Percentiles rank a stretch among this genome's conserved stretches.
These are phyloP conservation scores for Tigriopus japonicus DNA, from an alignment of 1,140 invertebrate genomes.

Conservation along the genomic window DNA sequence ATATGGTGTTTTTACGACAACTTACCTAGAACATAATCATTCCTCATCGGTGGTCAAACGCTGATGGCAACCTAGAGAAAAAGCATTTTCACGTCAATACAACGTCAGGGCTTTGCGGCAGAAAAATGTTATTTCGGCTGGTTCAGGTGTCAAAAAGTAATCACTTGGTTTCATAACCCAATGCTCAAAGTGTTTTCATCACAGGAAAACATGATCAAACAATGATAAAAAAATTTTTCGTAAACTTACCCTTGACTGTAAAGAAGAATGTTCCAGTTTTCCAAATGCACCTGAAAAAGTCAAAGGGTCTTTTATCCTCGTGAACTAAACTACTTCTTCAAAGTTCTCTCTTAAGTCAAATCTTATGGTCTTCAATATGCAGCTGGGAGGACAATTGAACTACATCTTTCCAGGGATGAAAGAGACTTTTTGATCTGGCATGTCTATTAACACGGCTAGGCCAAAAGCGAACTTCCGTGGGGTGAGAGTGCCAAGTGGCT, in stretches of 20 bases:
- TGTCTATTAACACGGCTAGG: not conserved
- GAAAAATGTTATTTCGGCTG: not conserved
- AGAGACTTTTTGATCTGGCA: not conserved
- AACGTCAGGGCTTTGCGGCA: no score
- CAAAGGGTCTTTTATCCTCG: no score
- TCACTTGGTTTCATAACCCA: not conserved
- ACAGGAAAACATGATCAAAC: not conserved
- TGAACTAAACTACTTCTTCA: no score
- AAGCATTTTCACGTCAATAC: no score
- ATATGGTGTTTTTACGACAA: not conserved
- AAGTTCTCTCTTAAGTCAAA: not conserved
- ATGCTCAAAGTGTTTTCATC: not conserved
- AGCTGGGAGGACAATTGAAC: no score
- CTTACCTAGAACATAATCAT: not conserved
- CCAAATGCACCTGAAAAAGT: not conserved
- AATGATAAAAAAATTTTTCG: not conserved
- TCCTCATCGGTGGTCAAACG: not conserved
- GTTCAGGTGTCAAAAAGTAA: not conserved
- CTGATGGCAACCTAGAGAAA: not conserved
- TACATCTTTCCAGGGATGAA: no score
- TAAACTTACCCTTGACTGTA: not conserved
- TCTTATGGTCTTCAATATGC: not conserved
- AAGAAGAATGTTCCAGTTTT: not conserved
- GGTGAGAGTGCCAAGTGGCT: no score
- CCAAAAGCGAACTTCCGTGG: not conserved